A percentile compares a stretch with the other conserved stretches of the same genome.
Evolutionary conservation across 2,113 vertebrate genomes (phyloP).

Genomic region (Calyptommatus sinebrachiatus): DNA sequence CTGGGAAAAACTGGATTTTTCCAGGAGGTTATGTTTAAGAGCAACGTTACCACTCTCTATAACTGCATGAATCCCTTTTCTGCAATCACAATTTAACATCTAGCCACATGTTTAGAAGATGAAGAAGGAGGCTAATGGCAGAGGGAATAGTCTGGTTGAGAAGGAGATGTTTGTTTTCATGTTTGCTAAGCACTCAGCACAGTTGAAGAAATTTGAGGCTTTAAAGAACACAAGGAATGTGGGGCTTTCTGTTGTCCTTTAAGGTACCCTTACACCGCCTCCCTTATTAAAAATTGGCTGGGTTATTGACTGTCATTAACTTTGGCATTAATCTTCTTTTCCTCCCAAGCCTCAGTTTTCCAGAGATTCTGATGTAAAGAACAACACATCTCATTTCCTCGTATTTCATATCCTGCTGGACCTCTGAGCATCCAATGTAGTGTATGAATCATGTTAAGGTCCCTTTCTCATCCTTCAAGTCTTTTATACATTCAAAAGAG

Average conservation of each 20-base stretch:
- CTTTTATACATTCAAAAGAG: not conserved
- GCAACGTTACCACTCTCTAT: not conserved
- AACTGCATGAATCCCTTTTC: not conserved
- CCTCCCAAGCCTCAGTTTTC: not conserved
- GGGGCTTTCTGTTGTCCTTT: no score
- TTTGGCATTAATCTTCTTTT: not conserved
- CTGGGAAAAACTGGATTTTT: conserved; percentile 23
- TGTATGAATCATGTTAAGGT: not conserved
- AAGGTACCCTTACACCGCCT: no score
- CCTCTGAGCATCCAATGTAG: not conserved
- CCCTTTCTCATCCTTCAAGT: not conserved
- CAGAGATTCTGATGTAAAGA: not conserved
- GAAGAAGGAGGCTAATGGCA: not conserved
- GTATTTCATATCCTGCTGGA: not conserved
- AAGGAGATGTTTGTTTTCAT: not conserved
- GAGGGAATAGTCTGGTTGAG: not conserved
- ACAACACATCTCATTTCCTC: not conserved
- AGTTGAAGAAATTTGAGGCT: not conserved
- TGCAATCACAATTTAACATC: not conserved
- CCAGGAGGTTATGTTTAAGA: conserved; percentile 3
- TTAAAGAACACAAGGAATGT: not conserved
- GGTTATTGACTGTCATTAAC: not conserved
- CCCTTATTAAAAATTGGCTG: no score
- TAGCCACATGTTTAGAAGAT: not conserved
- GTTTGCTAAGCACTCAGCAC: no score